phyloP scores from a whole-genome alignment of 2,888 invertebrate species.

The Morinoia aosen region DNA sequence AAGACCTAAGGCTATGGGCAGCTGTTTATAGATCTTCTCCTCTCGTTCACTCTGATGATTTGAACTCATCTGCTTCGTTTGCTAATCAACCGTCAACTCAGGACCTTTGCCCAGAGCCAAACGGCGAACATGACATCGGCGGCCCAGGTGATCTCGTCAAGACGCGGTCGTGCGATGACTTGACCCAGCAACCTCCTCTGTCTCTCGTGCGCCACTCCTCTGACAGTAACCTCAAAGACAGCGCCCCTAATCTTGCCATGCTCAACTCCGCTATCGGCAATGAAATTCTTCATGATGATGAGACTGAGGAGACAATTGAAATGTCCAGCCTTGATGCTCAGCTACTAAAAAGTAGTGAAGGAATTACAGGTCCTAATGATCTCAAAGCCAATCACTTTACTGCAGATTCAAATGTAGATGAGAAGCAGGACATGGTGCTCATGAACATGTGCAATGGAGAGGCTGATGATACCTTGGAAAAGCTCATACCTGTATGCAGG shows the following conservation, averaged over 20 bases:
- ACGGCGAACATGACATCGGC: constrained; percentile 46
- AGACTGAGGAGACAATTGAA: constrained; percentile 35
- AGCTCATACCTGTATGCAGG: constrained; percentile 46
- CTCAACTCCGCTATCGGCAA: constrained; percentile 66
- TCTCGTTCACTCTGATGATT: constrained; percentile 61
- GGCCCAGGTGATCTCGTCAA: constrained; percentile 62
- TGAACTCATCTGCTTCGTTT: constrained; percentile 49
- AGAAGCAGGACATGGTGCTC: not conserved
- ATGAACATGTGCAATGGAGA: constrained; percentile 37
- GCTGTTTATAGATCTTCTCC: constrained; percentile 82
- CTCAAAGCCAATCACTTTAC: constrained; percentile 24
- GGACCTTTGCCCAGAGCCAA: constrained; percentile 5
- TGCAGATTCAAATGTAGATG: not conserved
- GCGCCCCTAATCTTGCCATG: constrained; percentile 66
- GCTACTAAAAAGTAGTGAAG: not conserved
- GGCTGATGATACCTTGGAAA: constrained; percentile 44
- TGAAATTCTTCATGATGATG: constrained; percentile 52
- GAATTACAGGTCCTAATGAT: not conserved
- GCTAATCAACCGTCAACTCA: constrained; percentile 27
- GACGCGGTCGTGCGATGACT: constrained; percentile 66
- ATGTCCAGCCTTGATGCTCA: constrained; percentile 21
- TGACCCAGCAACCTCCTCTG: constrained; percentile 44
- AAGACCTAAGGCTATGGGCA: constrained; percentile 87
- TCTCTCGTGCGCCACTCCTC: constrained; percentile 50
- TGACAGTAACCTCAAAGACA: constrained; percentile 54